phyloP scores from a whole-genome alignment of 2,888 invertebrate genomes.

The Nebria salina region DNA sequence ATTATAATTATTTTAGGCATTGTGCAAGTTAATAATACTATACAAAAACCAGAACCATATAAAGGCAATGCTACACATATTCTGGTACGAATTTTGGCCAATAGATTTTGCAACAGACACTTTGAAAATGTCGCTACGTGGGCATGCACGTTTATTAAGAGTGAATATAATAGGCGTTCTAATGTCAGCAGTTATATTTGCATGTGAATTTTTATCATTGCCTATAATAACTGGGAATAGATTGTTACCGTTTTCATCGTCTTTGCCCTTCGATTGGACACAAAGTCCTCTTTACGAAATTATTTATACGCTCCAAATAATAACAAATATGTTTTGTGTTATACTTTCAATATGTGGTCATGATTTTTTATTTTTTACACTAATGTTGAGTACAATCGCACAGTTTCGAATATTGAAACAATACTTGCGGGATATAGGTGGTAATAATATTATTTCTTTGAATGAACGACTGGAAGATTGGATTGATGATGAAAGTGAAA shows the following conservation, averaged over 20 bases:
- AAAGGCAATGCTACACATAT: conserved; percentile 18
- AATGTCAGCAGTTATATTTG: conserved; percentile 14
- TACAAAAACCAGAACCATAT: neutral
- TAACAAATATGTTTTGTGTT: conserved; percentile 17
- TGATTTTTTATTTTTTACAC: conserved; percentile 31
- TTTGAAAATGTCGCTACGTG: conserved; percentile 18
- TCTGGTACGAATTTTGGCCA: conserved; percentile 29
- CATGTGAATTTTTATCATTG: conserved; percentile 17
- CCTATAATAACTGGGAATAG: conserved; percentile 6
- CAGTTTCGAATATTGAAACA: conserved; percentile 31
- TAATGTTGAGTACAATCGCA: conserved; percentile 30
- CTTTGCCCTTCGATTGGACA: conserved; percentile 24
- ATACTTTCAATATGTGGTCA: conserved; percentile 28
- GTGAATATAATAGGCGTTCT: conserved; percentile 19
- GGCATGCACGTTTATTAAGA: conserved; percentile 12
- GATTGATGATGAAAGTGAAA: neutral
- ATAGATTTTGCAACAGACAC: conserved; percentile 5
- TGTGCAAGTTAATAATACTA: conserved; percentile 27
- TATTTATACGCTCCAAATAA: conserved; percentile 22
- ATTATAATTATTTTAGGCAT: conserved; percentile 14
- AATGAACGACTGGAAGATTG: neutral
- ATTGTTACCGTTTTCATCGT: conserved; percentile 22
- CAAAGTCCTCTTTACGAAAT: conserved; percentile 29
- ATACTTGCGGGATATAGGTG: conserved; percentile 19
- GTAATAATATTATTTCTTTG: neutral